Evolutionary conservation across 1,140 invertebrate genomes (phyloP), one percentile per base, ranked within the genome.

Genomic region (Gonioctena quinquepunctata): DNA sequence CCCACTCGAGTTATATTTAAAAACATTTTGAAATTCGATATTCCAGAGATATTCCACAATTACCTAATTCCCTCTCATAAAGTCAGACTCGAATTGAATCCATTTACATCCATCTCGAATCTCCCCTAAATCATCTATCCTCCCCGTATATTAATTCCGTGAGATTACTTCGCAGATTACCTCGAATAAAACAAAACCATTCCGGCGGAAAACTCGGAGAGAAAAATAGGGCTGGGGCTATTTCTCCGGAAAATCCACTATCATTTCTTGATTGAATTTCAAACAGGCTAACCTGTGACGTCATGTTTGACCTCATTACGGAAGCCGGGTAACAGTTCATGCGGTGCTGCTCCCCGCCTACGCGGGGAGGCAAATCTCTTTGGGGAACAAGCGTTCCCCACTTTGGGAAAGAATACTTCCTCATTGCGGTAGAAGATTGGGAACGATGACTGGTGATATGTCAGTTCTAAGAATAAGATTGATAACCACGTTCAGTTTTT

Each of bases 261-360:
- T 59, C 56, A 59, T 59, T 59, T 59, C 56, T 59, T 25, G 56
- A n/a, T 59, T 21, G 56, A 59, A 59, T 59, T 59, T 59, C 11
- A 59, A 59, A 59, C 22, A 59, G 56, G 56, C 56, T 23, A 59
- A 18, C 56, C 56, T 25, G 56, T 59, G 56, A 59, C 56, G 56
- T 59, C 56, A 59, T 59, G 21, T n/a, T 25, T 59, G 56, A 59
- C 56, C 56, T 59, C 56, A 59, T 59, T 59, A 59, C 21, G 23
- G 26, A 59, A 25, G 21, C 56, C 23, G 56, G 56, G 21, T 11
- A 59, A 59, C 56, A 25, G 56, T 59, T 59, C 56, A 59, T 59
- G 33, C 33, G 33, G 56, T n/a, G n/a, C n/a, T n/a, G n/a, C n/a
- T n/a, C 56, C 21, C 2, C 21, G 21, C 25, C 21, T 25, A 25